Percentiles rank a stretch among this genome's conserved stretches.
These are phyloP conservation scores for Neolamprologus falcicula DNA, from an alignment of 2,113 vertebrate genomes.

Conservation along the genomic window DNA sequence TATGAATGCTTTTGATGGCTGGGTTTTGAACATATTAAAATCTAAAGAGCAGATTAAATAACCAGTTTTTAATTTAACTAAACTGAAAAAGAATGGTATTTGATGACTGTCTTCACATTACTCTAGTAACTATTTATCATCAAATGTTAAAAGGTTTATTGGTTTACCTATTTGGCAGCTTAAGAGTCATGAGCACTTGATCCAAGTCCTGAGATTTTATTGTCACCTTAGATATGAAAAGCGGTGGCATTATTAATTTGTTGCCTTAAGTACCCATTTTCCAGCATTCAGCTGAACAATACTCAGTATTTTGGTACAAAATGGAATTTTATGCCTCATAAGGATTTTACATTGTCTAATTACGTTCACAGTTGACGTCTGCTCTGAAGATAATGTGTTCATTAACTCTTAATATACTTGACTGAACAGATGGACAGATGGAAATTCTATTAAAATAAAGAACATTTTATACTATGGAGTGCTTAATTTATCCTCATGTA, in stretches of 20 bases:
- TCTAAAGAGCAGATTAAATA: slow-evolving; percentile 44
- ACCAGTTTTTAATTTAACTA: slow-evolving; percentile 11
- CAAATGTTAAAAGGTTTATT: background rate
- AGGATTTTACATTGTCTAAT: slow-evolving; percentile 45
- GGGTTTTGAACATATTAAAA: slow-evolving; percentile 56
- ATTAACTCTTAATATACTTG: slow-evolving; percentile 54
- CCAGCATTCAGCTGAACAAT: slow-evolving; percentile 37
- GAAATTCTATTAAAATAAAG: slow-evolving; percentile 69
- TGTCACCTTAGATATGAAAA: background rate
- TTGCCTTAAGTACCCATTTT: slow-evolving; percentile 43
- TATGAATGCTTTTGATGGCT: slow-evolving; percentile 49
- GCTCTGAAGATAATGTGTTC: slow-evolving; percentile 65
- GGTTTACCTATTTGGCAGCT: slow-evolving; percentile 9
- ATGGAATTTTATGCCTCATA: slow-evolving; percentile 34
- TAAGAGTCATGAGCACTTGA: background rate
- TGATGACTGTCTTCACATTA: slow-evolving; percentile 16
- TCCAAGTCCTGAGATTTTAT: background rate
- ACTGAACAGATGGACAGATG: slow-evolving; percentile 51
- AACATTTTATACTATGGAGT: slow-evolving; percentile 53
- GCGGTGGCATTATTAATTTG: slow-evolving; percentile 34
- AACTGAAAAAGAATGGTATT: background rate
- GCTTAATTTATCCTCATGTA: slow-evolving; percentile 25
- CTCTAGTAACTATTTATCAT: slow-evolving; percentile 17
- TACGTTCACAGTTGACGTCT: slow-evolving; percentile 51
- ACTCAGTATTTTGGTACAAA: slow-evolving; percentile 29